phyloP scores from a whole-genome alignment of 2,797 vertebrate species.

The Lepus oiostolus region DNA sequence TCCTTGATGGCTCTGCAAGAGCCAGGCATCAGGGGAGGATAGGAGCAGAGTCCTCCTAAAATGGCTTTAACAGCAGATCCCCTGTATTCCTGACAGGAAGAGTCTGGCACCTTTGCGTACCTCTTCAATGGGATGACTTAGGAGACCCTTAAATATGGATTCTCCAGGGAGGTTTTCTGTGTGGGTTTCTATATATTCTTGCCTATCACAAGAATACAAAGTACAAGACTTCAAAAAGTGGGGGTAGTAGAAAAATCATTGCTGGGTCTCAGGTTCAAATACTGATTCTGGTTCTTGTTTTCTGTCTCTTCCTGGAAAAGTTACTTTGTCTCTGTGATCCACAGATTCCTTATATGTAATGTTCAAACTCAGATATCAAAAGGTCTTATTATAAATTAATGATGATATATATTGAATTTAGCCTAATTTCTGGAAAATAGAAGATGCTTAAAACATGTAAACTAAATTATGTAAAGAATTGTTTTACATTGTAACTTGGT shows the following conservation, averaged over 20 bases:
- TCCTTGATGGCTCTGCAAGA: background rate
- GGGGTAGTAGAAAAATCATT: background rate
- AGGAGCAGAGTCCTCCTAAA: background rate
- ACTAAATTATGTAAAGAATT: conserved; percentile 48
- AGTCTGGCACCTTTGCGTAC: background rate
- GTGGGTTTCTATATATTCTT: background rate
- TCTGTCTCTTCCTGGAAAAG: background rate
- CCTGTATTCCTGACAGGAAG: background rate
- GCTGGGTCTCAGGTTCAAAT: background rate
- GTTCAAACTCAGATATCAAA: background rate
- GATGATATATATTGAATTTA: conserved; percentile 26
- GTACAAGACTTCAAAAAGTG: background rate
- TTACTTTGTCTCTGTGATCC: conserved; percentile 17
- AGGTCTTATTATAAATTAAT: background rate
- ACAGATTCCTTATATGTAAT: background rate
- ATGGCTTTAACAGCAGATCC: background rate
- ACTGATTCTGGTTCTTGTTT: background rate
- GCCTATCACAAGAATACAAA: background rate
- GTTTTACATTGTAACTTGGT: background rate
- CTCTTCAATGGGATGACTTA: background rate
- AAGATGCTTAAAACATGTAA: conserved; percentile 23
- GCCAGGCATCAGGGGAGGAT: background rate
- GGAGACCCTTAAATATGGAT: background rate
- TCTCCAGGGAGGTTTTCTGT: background rate
- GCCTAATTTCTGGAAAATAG: conserved; percentile 30